Evolutionary conservation across 2,888 invertebrate species (phyloP).

Genomic region (Papilio elwesi): DNA sequence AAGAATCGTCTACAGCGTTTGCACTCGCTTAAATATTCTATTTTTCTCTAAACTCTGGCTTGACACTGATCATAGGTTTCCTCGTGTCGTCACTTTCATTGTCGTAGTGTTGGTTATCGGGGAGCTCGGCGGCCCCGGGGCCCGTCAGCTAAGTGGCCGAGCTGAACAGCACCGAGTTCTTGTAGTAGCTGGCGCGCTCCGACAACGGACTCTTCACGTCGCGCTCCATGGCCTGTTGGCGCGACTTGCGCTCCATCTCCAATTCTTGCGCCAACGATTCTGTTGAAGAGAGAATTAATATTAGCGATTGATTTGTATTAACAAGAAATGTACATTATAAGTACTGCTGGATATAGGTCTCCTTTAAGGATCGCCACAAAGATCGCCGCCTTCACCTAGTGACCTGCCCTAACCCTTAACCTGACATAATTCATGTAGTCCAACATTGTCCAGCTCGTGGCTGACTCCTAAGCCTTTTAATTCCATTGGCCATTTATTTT

Average conservation of each 20-base stretch:
- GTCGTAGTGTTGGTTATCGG: slow-evolving; percentile 69
- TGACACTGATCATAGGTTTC: slow-evolving; percentile 83
- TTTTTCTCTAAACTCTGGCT: slow-evolving; percentile 82
- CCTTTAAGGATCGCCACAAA: too few species aligned
- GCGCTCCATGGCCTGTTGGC: slow-evolving; percentile 91
- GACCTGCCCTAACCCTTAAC: too few species aligned
- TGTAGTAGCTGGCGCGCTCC: slow-evolving; percentile 92
- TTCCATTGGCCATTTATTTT: too few species aligned
- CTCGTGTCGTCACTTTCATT: slow-evolving; percentile 70
- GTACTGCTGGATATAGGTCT: too few species aligned
- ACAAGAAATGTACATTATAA: too few species aligned
- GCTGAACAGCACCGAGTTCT: slow-evolving; percentile 95
- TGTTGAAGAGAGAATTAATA: slow-evolving; percentile 75
- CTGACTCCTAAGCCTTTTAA: too few species aligned
- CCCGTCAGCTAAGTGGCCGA: slow-evolving; percentile 89
- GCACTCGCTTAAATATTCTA: slow-evolving; percentile 53
- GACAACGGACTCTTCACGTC: slow-evolving; percentile 94
- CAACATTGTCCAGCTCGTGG: too few species aligned
- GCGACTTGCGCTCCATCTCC: slow-evolving; percentile 93
- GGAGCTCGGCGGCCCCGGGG: slow-evolving; percentile 71
- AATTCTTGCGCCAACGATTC: slow-evolving; percentile 94
- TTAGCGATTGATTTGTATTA: background rate
- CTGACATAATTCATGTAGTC: too few species aligned
- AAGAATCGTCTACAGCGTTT: slow-evolving; percentile 45
- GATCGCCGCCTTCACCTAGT: too few species aligned